These are phyloP conservation scores for Megastigmus dorsalis DNA, from an alignment of 2,888 invertebrate genomes.

Conservation along the genomic window DNA sequence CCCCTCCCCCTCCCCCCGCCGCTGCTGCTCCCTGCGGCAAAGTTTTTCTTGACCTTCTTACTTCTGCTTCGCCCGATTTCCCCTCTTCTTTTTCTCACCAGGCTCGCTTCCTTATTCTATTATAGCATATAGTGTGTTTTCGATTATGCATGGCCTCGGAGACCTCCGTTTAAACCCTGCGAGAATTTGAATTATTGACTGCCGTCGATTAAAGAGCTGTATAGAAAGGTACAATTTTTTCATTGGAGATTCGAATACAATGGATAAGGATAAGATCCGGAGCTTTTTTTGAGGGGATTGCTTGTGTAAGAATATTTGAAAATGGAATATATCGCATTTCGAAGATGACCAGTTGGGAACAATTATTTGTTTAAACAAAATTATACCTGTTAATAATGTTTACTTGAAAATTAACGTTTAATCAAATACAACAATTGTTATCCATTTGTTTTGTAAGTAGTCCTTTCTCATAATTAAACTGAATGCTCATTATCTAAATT, in stretches of 20 bases:
- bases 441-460: no score
- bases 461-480: no score
- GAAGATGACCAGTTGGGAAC: background rate
- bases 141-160: background rate
- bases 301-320: background rate
- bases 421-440: no score
- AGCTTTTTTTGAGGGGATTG: no score
- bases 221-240: background rate
- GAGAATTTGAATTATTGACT: conserved; percentile 12
- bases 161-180: background rate
- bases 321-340: background rate
- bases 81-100: no score
- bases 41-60: no score
- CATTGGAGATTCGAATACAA: background rate
- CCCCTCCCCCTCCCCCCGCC: no score
- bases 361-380: background rate
- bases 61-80: no score
- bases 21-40: no score
- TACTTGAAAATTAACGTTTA: no score
- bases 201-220: background rate
- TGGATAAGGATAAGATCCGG: background rate
- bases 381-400: no score
- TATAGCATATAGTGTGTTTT: conserved; percentile 2
- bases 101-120: conserved; percentile 20
- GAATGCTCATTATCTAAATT: no score